phyloP scores from a whole-genome alignment of 2,113 vertebrate genomes.

The Chlorocebus sabaeus region DNA sequence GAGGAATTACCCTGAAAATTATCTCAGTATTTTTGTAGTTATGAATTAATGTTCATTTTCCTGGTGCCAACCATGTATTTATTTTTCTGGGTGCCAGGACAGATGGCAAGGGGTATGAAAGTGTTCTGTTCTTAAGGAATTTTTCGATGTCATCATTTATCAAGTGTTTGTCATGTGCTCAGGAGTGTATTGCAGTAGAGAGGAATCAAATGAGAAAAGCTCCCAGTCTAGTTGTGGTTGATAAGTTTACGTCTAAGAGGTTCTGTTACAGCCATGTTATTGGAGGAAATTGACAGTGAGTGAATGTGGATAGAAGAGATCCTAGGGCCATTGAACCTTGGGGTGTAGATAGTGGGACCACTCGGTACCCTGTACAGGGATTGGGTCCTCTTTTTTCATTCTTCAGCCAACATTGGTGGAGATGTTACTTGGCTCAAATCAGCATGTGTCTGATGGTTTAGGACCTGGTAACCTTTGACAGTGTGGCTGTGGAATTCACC shows the following conservation, averaged over 20 bases:
- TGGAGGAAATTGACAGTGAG: not conserved
- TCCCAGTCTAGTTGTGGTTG: not conserved
- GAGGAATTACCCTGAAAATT: not conserved
- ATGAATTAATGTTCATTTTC: not conserved
- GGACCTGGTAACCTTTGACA: constrained; percentile 44
- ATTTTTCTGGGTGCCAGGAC: not conserved
- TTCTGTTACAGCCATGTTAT: not conserved
- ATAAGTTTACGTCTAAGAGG: not conserved
- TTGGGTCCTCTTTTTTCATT: not conserved
- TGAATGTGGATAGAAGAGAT: not conserved
- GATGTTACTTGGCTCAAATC: not conserved
- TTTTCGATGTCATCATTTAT: not conserved
- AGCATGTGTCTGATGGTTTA: not conserved
- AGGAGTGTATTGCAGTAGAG: not conserved
- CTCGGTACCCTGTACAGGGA: not conserved
- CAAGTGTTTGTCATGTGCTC: not conserved
- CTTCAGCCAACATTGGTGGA: not conserved
- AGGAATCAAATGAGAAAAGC: not conserved
- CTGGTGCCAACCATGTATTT: not conserved
- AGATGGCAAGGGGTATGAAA: not conserved
- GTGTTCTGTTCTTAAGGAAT: not conserved
- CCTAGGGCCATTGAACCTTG: not conserved
- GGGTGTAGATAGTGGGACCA: too few species aligned
- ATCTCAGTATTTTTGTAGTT: not conserved
- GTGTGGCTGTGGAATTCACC: constrained; percentile 52